Evolutionary conservation across 2,113 vertebrate genomes (phyloP), one percentile per base, ranked within the genome.

Genomic region (Isichthys henryi): DNA sequence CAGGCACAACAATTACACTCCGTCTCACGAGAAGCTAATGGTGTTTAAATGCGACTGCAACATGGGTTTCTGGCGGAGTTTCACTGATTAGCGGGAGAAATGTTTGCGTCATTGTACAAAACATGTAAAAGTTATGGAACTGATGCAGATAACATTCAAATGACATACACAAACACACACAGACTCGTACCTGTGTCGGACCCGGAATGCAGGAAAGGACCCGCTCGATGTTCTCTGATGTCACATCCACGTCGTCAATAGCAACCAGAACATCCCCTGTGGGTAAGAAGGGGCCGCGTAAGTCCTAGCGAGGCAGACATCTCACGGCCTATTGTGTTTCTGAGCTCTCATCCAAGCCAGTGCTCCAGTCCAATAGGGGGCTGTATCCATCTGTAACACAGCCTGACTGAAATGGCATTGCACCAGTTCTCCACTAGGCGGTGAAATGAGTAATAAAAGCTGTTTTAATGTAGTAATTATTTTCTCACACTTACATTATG

Each of bases 221-320:
- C 88, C 97, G 95, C 93, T 99, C 97, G 9, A 99, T 98, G 93
- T 99, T 99, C 93, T 99, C 98, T 1, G 95, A 94, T 58, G 96
- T 97, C 90, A 99, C 98, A 15, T 98, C 98, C n/a, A 99, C 98
- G 88, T 98, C 98, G 8, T 99, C 98, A 90, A 99, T 97, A 1
- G 98, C 98, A 90, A 98, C 92, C 13, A 99, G 97, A 88, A 94
- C 94, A 90, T 99, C 98, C 46, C 98, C 98, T 99, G 93, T 88
- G 93, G 89, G 53, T 46, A 85, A 90, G 21, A 80, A 43, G 58
- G 35, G n/a, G 43, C 1, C 1, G 15, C 49, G 87, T 87, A 27
- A 53, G 48, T 86, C 23, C 9, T 49, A 27, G 11, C 10, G 11
- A 27, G 17, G 45, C n/a, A 27, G 83, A 86, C 21, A 46, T n/a